phyloP scores from a whole-genome alignment of 2,888 invertebrate species.

The Xestia ashworthii region DNA sequence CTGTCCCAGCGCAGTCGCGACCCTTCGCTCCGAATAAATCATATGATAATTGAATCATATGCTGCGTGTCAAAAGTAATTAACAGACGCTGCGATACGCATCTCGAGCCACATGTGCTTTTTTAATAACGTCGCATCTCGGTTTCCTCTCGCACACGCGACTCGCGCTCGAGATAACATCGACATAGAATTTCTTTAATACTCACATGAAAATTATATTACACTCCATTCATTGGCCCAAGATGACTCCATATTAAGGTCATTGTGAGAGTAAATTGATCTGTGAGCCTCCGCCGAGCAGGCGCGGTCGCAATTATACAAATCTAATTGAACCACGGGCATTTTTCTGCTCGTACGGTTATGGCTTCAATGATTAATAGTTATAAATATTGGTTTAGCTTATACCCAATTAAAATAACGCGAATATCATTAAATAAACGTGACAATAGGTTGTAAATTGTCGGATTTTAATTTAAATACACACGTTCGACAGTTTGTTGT shows the following conservation, averaged over 20 bases:
- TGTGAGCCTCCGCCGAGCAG: constrained; percentile 79
- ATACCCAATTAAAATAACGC: constrained; percentile 64
- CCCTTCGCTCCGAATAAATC: constrained; percentile 86
- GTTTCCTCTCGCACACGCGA: constrained; percentile 86
- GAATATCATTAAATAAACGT: constrained; percentile 35
- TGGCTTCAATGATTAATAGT: constrained; percentile 64
- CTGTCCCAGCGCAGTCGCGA: constrained; percentile 73
- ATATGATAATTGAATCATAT: constrained; percentile 91
- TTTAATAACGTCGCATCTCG: constrained; percentile 87
- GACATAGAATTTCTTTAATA: constrained; percentile 87
- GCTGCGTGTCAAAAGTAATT: constrained; percentile 90
- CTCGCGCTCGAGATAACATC: constrained; percentile 88
- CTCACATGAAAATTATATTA: constrained; percentile 87
- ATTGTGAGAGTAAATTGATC: constrained; percentile 89
- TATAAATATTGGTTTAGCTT: constrained; percentile 63
- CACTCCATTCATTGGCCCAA: constrained; percentile 77
- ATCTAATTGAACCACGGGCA: constrained; percentile 71
- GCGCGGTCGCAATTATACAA: constrained; percentile 79
- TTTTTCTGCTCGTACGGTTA: constrained; percentile 70
- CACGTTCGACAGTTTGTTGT: constrained; percentile 77
- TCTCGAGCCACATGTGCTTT: constrained; percentile 89
- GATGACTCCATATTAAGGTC: constrained; percentile 88
- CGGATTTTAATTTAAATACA: constrained; percentile 75
- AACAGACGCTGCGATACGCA: constrained; percentile 89
- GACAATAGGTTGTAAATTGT: constrained; percentile 73